Evolutionary conservation across 2,797 vertebrate genomes (phyloP).

Genomic region (Mormyrops boulengeri): DNA sequence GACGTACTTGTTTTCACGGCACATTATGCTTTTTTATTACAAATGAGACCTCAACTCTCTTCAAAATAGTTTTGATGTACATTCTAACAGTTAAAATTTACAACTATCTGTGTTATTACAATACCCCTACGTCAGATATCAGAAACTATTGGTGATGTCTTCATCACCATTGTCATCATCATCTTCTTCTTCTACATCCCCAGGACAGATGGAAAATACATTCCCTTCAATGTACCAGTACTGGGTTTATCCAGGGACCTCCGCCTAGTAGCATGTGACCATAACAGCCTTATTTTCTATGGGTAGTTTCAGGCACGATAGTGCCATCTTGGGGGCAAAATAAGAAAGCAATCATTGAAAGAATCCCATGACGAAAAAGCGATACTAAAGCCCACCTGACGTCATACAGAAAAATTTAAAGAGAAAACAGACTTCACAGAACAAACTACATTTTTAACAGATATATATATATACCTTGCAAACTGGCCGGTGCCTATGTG

Average conservation of each 20-base stretch:
- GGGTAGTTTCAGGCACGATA: neutral
- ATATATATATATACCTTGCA: neutral
- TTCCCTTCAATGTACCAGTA: neutral
- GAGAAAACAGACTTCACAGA: neutral
- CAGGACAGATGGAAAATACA: neutral
- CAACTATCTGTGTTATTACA: neutral
- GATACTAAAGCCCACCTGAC: neutral
- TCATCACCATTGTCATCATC: neutral
- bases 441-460: neutral
- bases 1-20: neutral
- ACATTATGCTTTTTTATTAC: neutral
- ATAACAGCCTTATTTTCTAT: neutral
- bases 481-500: neutral
- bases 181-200: neutral
- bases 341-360: neutral
- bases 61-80: neutral
- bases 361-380: neutral
- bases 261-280: neutral
- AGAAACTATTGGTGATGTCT: neutral
- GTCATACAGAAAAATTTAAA: neutral
- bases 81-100: neutral
- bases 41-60: neutral
- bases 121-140: neutral
- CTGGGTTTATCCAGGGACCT: neutral
- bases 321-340: neutral